These are phyloP conservation scores for Metopia argyrocephala DNA, from an alignment of 2,888 invertebrate genomes.

Conservation along the genomic window DNA sequence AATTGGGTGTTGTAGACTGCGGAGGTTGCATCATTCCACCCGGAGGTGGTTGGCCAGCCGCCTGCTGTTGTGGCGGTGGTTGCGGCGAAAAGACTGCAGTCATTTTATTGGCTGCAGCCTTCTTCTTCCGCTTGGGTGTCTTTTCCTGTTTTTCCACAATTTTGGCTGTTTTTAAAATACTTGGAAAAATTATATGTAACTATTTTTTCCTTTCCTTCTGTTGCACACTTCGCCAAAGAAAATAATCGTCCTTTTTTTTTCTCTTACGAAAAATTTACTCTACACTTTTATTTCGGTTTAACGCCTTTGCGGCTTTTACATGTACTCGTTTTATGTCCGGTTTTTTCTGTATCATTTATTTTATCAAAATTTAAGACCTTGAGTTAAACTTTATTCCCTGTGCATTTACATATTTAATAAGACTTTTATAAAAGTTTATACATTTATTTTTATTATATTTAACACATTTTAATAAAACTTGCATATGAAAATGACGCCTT, in stretches of 20 bases:
- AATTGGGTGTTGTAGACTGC: conserved; percentile 65
- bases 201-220: background rate
- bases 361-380: background rate
- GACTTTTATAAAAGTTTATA: background rate
- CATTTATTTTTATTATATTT: conserved; percentile 9
- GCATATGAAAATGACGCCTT: conserved; percentile 58
- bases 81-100: conserved; percentile 79
- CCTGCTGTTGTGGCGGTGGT: conserved; percentile 73
- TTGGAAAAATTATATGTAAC: background rate
- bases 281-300: conserved; percentile 32
- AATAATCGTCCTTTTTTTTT: background rate
- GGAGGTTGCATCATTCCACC: conserved; percentile 67
- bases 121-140: conserved; percentile 78
- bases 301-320: conserved; percentile 54
- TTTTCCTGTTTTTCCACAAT: conserved; percentile 79
- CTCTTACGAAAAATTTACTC: background rate
- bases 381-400: background rate
- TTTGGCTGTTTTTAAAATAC: conserved; percentile 74
- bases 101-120: conserved; percentile 79
- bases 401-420: background rate
- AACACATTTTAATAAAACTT: conserved; percentile 18
- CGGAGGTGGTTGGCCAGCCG: conserved; percentile 63
- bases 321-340: conserved; percentile 54
- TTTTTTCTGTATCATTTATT: conserved; percentile 63
- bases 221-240: background rate